phyloP scores from a whole-genome alignment of 2,797 vertebrate species.

The Benthosema pterotum region DNA sequence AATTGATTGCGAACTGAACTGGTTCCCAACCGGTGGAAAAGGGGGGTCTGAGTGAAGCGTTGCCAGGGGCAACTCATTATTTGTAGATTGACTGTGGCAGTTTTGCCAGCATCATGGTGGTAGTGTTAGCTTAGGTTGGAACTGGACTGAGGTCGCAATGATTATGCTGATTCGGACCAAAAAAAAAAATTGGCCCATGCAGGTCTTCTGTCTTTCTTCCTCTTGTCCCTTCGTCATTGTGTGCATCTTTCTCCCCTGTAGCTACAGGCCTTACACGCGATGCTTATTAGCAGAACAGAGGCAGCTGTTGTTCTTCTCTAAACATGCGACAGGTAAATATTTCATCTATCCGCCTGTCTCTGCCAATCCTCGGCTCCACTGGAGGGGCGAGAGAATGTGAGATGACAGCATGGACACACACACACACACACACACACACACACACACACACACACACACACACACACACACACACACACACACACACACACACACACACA shows the following conservation, averaged over 20 bases:
- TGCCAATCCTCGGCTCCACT: constrained; percentile 83
- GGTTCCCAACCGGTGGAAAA: too few species aligned
- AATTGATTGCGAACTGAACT: too few species aligned
- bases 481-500: constrained; percentile 32
- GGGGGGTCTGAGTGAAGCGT: too few species aligned
- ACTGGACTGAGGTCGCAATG: constrained; percentile 13
- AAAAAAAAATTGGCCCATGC: too few species aligned
- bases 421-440: constrained; percentile 5
- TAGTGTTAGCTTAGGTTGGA: not conserved
- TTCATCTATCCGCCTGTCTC: constrained; percentile 89
- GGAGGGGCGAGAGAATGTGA: constrained; percentile 86
- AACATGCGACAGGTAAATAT: constrained; percentile 89
- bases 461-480: constrained; percentile 5
- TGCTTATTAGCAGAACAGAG: constrained; percentile 83
- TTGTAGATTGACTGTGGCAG: too few species aligned
- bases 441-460: constrained; percentile 22
- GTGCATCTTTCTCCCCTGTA: too few species aligned
- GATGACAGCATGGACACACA: constrained; percentile 86
- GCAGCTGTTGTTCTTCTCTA: constrained; percentile 84
- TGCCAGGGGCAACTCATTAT: too few species aligned
- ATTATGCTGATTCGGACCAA: too few species aligned
- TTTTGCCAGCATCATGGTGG: too few species aligned
- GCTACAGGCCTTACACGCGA: constrained; percentile 32
- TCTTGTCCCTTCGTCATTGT: not conserved
- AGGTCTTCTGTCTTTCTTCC: constrained; percentile 35